These are phyloP conservation scores for Lamprotornis superbus DNA, from an alignment of 2,113 vertebrate species.

Conservation along the genomic window DNA sequence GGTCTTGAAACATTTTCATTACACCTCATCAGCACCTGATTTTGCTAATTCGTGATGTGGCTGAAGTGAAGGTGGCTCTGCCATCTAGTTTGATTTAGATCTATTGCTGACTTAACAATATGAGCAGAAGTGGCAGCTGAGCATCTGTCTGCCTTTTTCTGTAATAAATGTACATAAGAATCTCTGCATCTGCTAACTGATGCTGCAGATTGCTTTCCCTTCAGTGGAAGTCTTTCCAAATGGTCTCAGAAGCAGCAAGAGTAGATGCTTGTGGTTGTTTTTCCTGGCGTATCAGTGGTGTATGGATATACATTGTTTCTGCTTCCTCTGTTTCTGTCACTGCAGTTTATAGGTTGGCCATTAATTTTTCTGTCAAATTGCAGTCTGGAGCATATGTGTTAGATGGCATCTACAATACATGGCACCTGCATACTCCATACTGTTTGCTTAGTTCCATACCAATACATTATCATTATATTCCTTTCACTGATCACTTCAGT, in stretches of 20 bases:
- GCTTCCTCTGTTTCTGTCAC: background rate
- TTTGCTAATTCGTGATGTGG: background rate
- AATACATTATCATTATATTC: background rate
- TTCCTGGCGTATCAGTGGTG: background rate
- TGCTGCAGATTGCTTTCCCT: background rate
- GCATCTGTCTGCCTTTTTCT: background rate
- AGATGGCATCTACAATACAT: background rate
- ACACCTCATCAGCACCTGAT: background rate
- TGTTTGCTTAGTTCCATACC: background rate
- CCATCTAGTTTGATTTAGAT: background rate
- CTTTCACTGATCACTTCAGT: background rate
- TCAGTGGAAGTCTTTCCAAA: background rate
- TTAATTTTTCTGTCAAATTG: slow-evolving; percentile 30
- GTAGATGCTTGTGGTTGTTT: background rate
- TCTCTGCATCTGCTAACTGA: slow-evolving; percentile 4
- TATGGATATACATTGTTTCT: background rate
- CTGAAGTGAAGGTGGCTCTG: background rate
- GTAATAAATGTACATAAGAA: background rate
- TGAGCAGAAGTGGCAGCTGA: slow-evolving; percentile 2
- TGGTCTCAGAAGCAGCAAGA: background rate
- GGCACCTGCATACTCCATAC: background rate
- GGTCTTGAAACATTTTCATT: background rate
- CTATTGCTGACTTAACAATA: slow-evolving; percentile 4
- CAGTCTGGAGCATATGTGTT: background rate
- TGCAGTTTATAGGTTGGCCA: background rate